phyloP scores from a whole-genome alignment of 1,140 invertebrate genomes.

The Drosophila lacteicornis region DNA sequence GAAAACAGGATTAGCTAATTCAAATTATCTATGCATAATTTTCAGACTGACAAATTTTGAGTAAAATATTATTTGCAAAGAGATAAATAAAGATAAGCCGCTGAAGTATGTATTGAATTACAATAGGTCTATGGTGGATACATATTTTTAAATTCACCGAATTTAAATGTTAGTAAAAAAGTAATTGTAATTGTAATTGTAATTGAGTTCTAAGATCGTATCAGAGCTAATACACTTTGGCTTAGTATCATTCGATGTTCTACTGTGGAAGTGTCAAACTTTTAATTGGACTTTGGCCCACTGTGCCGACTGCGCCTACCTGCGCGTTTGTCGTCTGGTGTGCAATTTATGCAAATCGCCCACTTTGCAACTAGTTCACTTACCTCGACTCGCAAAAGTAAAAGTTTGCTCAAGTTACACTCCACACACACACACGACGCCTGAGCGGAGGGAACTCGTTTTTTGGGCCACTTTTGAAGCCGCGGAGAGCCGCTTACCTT shows the following conservation, averaged over 20 bases:
- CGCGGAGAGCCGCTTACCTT: conserved; percentile 72
- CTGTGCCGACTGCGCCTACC: conserved; percentile 33
- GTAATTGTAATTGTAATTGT: too few relatives aligned
- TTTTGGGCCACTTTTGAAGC: conserved; percentile 57
- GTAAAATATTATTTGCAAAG: conserved; percentile 1
- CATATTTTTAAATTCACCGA: too few relatives aligned
- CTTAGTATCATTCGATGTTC: not conserved
- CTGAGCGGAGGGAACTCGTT: conserved; percentile 56
- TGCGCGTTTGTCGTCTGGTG: conserved; percentile 41
- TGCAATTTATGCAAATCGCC: conserved; percentile 74
- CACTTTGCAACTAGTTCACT: conserved; percentile 80
- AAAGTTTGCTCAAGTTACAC: conserved; percentile 67
- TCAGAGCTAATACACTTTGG: too few relatives aligned
- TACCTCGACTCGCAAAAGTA: conserved; percentile 73
- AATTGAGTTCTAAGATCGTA: too few relatives aligned
- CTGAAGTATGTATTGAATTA: not conserved
- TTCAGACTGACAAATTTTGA: conserved; percentile 9
- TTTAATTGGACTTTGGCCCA: not conserved
- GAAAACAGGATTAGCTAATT: conserved; percentile 14
- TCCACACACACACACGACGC: conserved; percentile 16
- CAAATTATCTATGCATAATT: conserved; percentile 19
- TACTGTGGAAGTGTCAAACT: not conserved
- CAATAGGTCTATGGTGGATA: too few relatives aligned
- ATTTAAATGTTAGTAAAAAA: too few relatives aligned
- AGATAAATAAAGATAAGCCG: not conserved